These are phyloP conservation scores for Pagrus major DNA, from an alignment of 2,113 vertebrate genomes.

Conservation along the genomic window DNA sequence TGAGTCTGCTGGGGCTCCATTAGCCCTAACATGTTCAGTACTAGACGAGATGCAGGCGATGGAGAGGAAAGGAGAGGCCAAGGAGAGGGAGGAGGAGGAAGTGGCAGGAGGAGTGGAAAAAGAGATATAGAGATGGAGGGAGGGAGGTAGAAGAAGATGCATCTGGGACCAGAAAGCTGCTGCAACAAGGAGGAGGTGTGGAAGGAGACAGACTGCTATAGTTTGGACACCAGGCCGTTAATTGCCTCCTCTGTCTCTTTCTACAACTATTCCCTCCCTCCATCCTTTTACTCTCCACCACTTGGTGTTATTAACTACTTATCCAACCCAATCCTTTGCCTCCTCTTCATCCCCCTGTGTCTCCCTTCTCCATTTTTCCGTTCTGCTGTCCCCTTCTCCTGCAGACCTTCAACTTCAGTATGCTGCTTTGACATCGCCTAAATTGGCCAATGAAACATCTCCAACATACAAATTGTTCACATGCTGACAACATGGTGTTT, in stretches of 20 bases:
- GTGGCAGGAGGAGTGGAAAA: neutral
- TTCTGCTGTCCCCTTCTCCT: conserved; percentile 24
- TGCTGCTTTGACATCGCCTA: neutral
- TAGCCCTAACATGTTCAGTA: conserved; percentile 61
- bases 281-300: neutral
- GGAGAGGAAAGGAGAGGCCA: conserved; percentile 11
- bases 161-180: neutral
- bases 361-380: neutral
- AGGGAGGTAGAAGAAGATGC: conserved; percentile 1
- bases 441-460: conserved; percentile 4
- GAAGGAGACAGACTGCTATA: conserved; percentile 7
- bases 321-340: neutral
- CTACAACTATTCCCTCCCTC: neutral
- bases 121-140: neutral
- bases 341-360: conserved; percentile 28
- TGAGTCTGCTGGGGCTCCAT: conserved; percentile 71
- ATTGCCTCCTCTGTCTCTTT: conserved; percentile 21
- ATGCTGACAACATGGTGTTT: conserved; percentile 16
- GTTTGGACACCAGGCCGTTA: conserved; percentile 40
- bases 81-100: neutral
- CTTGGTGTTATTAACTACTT: conserved; percentile 17
- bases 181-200: conserved; percentile 3
- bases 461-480: conserved; percentile 12
- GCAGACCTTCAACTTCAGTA: neutral
- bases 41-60: conserved; percentile 33